A percentile compares a stretch with the other conserved stretches of the same genome.
Evolutionary conservation across 2,113 vertebrate genomes (phyloP).

Genomic region (Typhlomys cinereus): DNA sequence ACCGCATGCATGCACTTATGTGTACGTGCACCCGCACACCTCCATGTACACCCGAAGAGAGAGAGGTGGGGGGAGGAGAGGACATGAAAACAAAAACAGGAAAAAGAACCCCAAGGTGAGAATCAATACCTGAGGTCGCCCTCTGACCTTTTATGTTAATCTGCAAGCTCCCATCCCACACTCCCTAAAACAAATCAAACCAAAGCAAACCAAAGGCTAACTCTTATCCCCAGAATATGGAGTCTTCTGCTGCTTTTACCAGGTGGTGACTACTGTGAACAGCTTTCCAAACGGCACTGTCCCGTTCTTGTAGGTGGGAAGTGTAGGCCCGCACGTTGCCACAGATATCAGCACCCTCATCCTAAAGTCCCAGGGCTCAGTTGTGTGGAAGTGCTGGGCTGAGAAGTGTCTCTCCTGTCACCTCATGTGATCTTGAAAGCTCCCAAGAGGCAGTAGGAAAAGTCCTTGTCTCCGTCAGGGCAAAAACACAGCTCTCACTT

Average conservation of each 20-base stretch:
- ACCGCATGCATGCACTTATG: no score
- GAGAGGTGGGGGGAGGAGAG: no score
- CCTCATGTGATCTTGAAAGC: not conserved
- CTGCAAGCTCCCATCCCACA: no score
- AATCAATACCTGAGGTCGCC: not conserved
- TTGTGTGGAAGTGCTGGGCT: not conserved
- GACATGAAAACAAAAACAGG: no score
- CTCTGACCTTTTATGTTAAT: not conserved
- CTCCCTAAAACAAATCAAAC: not conserved
- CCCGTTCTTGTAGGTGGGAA: not conserved
- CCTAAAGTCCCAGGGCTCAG: not conserved
- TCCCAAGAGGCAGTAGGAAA: not conserved
- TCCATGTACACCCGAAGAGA: no score
- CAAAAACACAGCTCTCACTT: no score
- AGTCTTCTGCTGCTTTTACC: not conserved
- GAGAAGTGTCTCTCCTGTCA: not conserved
- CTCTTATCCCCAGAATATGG: not conserved
- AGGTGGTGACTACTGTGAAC: not conserved
- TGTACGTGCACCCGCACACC: no score
- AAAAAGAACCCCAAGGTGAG: no score
- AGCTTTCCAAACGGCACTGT: slow-evolving; percentile 2
- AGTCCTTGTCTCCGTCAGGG: no score
- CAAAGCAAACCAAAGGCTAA: not conserved
- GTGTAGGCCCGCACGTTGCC: not conserved
- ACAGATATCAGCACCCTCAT: not conserved